phyloP scores from a whole-genome alignment of 2,113 vertebrate species.

The Pseudolaguvia tuberculata region DNA sequence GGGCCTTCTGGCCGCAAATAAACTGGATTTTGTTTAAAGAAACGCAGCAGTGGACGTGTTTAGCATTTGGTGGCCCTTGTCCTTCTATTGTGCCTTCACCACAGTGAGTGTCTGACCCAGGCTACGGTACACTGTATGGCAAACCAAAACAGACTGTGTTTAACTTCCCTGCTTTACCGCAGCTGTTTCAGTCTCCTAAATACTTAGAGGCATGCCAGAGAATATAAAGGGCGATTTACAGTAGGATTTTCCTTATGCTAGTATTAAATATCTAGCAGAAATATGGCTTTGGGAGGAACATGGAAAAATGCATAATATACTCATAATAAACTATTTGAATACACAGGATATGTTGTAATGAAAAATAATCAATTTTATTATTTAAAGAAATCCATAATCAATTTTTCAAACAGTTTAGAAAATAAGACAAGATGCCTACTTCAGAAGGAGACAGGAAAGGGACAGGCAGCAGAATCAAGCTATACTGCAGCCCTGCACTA shows the following conservation, averaged over 20 bases:
- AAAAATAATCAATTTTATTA: too few relatives aligned
- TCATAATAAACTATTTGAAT: background rate
- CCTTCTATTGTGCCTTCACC: slow-evolving; percentile 60
- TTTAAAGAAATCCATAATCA: too few relatives aligned
- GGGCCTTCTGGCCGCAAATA: slow-evolving; percentile 41
- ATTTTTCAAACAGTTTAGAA: background rate
- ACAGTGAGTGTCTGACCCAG: slow-evolving; percentile 55
- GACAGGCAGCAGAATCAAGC: background rate
- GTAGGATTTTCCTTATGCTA: slow-evolving; percentile 60
- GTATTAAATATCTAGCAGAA: slow-evolving; percentile 26
- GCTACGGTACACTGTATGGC: slow-evolving; percentile 37
- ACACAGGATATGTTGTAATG: too few relatives aligned
- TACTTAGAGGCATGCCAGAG: slow-evolving; percentile 44
- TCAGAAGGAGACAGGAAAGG: background rate
- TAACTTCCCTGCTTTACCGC: slow-evolving; percentile 50
- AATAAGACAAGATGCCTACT: background rate
- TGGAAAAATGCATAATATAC: background rate
- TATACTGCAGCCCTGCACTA: background rate
- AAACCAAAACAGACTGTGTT: slow-evolving; percentile 56
- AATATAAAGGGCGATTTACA: slow-evolving; percentile 59
- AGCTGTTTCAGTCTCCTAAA: slow-evolving; percentile 55
- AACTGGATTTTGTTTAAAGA: slow-evolving; percentile 48
- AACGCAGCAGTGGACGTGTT: slow-evolving; percentile 74
- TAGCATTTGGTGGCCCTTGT: slow-evolving; percentile 68
- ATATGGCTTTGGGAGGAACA: slow-evolving; percentile 8